Base-by-base conservation (phyloP, 2,888 invertebrate genomes). In the Drosophila dives region DNA sequence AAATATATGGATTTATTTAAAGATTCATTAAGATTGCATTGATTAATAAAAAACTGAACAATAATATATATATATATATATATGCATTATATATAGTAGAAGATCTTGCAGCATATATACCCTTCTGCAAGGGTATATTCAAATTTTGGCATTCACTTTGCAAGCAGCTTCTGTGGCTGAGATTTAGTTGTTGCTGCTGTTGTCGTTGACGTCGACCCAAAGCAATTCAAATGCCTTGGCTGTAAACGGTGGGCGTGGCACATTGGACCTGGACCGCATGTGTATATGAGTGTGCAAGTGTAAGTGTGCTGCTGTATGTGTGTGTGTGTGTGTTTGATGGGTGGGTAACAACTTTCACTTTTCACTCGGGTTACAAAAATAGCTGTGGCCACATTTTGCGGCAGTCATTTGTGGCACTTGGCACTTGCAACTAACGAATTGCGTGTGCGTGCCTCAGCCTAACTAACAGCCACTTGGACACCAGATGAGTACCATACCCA, bases 391-490 rank as follows among this genome's bases (percentile, higher is more conserved):
- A 75, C 71, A 60, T 66, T 45, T 61, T 64, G 76, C 64, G 59
- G 74, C 70, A 68, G 53, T 64, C 58, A 64, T 58, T 54, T 62
- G 81, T 61, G 69, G 51, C 67, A 50, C 77, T 68, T 63, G 58
- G 53, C 50, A 56, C 55, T 55, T 66, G 72, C 56, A 69, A 59
- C 86, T 83, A 81, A 84, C 86, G 66, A 84, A 80, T 69, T 64
- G 84, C 63, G 64, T 75, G 77, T 86, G 83, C 83, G 81, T 84
- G 86, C 77, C 70, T 42, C 32, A 53, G 69, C 49, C 69, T 69
- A 69, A 66, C 51, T 58, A 67, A 71, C 63, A 67, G 61, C 49
- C 66, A 75, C 75, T 73, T 74, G 71, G 59, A 65, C 71, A 64
- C 15, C 60, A 61, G 40, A 42, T 32, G 29, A 56, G 38, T 45